Conservation (phyloP, 2,797 vertebrate species). For the Poeciliopsis turneri region DNA sequence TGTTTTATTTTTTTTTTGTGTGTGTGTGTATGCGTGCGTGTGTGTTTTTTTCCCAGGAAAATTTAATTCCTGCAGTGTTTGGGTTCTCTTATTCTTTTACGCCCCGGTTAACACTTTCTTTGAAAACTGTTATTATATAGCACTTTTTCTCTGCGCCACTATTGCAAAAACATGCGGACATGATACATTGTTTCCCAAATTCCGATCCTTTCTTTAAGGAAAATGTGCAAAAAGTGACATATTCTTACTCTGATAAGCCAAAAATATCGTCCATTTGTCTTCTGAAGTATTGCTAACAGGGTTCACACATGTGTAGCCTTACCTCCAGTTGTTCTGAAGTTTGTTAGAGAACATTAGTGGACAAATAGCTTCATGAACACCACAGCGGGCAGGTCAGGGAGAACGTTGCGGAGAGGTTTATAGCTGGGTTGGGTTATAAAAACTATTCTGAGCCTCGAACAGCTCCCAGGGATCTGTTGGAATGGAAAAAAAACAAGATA, state of each 20-base stretch:
- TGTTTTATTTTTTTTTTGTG: too few relatives aligned
- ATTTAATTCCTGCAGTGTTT: background rate
- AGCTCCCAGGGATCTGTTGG: background rate
- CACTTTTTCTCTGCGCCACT: background rate
- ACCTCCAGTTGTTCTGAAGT: background rate
- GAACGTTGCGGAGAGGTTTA: background rate
- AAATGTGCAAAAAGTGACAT: background rate
- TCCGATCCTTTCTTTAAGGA: background rate
- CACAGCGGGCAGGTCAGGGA: background rate
- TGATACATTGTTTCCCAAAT: background rate
- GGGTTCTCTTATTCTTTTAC: background rate
- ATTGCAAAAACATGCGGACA: background rate
- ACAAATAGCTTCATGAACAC: background rate
- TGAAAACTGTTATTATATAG: background rate
- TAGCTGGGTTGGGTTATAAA: background rate
- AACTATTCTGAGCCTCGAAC: background rate
- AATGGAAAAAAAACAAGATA: background rate
- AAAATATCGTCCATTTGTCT: background rate
- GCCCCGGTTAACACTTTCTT: background rate
- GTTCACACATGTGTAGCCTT: background rate
- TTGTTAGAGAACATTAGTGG: background rate
- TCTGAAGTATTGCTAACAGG: background rate
- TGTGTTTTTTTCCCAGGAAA: conserved; percentile 5
- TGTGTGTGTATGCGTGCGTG: too few relatives aligned
- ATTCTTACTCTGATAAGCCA: background rate